These are phyloP conservation scores for honey bee (Apis mellifera) DNA, from an alignment of 1,140 invertebrate species.

Conservation along the genomic window DNA sequence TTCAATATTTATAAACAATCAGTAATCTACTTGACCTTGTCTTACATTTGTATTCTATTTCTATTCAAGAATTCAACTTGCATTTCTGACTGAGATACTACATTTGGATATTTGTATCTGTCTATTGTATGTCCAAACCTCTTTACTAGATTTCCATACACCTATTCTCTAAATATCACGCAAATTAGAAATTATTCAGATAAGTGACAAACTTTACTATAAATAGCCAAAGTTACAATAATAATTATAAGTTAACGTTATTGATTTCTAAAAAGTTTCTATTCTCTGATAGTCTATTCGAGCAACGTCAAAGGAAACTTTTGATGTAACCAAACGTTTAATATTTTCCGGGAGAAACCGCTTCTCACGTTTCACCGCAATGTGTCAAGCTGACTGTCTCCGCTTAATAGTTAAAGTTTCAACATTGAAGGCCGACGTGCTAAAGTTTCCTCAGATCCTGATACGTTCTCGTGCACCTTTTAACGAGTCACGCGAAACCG, in stretches of 20 bases:
- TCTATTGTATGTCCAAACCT: neutral
- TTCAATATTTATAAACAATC: neutral
- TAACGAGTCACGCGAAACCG: conserved; percentile 51
- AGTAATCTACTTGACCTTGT: neutral
- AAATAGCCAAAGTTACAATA: neutral
- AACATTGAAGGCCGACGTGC: conserved; percentile 26
- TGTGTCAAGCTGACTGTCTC: conserved; percentile 17
- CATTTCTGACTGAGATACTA: neutral
- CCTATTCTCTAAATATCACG: neutral
- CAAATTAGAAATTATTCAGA: no score
- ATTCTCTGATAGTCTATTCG: neutral
- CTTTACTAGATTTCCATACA: neutral
- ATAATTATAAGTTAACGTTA: neutral
- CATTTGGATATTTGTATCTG: neutral
- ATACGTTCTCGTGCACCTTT: conserved; percentile 30
- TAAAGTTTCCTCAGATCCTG: conserved; percentile 38
- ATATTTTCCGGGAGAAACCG: conserved; percentile 41
- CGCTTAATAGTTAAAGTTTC: conserved; percentile 36
- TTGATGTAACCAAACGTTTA: conserved; percentile 23
- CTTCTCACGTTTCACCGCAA: conserved; percentile 35
- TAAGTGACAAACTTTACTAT: neutral
- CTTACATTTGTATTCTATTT: no score
- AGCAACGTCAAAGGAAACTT: conserved; percentile 17
- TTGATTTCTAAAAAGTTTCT: neutral
- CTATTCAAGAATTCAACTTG: neutral